A percentile compares a stretch with the other conserved stretches of the same genome.
These are phyloP conservation scores for Otus sunia DNA, from an alignment of 2,113 vertebrate genomes.

Conservation along the genomic window DNA sequence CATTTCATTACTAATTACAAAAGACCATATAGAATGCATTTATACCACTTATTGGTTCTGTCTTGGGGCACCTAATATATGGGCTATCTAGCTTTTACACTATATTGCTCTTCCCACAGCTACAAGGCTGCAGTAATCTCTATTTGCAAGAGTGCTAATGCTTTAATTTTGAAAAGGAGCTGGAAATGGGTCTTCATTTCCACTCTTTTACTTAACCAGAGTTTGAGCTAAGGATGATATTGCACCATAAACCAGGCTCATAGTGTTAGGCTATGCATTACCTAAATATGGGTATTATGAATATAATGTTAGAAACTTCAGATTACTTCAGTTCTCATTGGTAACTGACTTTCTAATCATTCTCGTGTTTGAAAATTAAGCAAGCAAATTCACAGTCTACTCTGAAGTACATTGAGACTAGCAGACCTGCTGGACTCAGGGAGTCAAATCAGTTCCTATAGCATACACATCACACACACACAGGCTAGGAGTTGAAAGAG, in stretches of 20 bases:
- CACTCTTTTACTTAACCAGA: neutral
- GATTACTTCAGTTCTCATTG: neutral
- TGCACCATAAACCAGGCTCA: neutral
- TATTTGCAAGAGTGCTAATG: conserved; percentile 9
- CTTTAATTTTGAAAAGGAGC: conserved; percentile 20
- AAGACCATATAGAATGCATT: conserved; percentile 21
- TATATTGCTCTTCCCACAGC: conserved; percentile 10
- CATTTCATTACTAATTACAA: conserved; percentile 59
- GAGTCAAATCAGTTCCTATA: neutral
- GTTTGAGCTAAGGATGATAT: neutral
- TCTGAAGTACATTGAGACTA: neutral
- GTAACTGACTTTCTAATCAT: neutral
- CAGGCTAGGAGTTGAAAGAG: neutral
- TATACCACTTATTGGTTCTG: conserved; percentile 28
- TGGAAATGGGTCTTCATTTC: neutral
- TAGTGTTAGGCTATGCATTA: neutral
- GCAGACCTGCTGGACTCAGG: neutral
- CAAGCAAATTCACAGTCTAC: neutral
- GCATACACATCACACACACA: neutral
- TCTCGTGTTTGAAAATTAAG: neutral
- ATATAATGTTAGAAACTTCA: neutral
- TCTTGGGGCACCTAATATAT: conserved; percentile 45
- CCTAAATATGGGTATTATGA: neutral
- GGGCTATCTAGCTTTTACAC: neutral
- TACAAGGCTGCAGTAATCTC: neutral